Conservation (phyloP, 2,888 invertebrate species). For the Noctua comes region DNA sequence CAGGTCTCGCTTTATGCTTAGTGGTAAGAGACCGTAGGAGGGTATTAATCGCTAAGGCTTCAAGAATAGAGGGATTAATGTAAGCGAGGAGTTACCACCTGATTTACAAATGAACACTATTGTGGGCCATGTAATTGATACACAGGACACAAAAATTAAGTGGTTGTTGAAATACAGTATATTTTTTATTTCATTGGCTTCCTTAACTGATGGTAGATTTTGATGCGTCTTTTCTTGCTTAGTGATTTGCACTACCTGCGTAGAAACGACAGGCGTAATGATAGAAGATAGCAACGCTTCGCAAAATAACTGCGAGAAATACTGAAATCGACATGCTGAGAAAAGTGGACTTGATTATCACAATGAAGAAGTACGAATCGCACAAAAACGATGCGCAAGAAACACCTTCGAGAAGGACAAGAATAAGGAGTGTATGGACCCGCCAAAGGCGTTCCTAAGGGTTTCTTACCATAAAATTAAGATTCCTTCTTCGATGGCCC, state of each 20-base stretch:
- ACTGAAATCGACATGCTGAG: not conserved
- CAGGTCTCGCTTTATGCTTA: not conserved
- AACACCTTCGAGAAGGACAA: not conserved
- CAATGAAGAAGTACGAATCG: not conserved
- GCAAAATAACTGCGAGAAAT: not conserved
- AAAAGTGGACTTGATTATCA: not conserved
- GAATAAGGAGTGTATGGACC: not conserved
- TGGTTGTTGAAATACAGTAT: not conserved
- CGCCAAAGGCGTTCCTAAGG: not conserved
- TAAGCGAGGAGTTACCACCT: not conserved
- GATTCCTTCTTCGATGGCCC: not conserved
- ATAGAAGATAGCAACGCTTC: not conserved
- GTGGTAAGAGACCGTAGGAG: not conserved
- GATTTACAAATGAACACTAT: not conserved
- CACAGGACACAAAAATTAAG: not conserved
- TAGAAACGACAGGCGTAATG: not conserved
- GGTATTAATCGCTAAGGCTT: too few species aligned
- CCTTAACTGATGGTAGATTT: not conserved
- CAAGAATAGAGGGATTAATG: too few species aligned
- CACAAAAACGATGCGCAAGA: too few species aligned
- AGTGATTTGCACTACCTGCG: not conserved
- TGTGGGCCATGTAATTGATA: constrained; percentile 6
- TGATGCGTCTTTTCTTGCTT: not conserved
- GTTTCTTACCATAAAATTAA: not conserved
- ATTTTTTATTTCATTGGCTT: not conserved